These are phyloP conservation scores for Dexiosoma caninum DNA, from an alignment of 2,888 invertebrate genomes.

Conservation along the genomic window DNA sequence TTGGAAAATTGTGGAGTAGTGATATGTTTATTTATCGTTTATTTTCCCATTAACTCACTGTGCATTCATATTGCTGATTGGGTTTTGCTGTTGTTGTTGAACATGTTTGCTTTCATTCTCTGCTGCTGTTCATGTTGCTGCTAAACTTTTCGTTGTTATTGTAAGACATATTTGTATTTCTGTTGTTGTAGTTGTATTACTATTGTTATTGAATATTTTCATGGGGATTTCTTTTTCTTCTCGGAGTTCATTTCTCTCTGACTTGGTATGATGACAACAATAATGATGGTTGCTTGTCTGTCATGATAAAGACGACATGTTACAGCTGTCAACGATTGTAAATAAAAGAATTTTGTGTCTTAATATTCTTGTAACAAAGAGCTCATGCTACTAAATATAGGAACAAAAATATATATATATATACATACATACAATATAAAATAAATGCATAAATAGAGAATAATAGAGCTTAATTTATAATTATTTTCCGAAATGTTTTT, in stretches of 20 bases:
- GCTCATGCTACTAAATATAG: background rate
- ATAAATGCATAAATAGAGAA: too few species aligned
- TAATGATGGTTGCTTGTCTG: constrained; percentile 59
- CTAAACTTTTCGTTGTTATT: constrained; percentile 18
- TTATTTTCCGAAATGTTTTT: too few species aligned
- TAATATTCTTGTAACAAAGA: constrained; percentile 38
- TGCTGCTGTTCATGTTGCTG: constrained; percentile 8
- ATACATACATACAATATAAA: too few species aligned
- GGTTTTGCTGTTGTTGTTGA: constrained; percentile 10
- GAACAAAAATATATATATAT: too few species aligned
- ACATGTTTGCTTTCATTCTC: background rate
- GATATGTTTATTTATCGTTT: too few species aligned
- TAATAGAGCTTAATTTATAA: too few species aligned
- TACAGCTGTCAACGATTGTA: constrained; percentile 65
- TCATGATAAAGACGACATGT: constrained; percentile 65
- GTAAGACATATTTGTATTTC: background rate
- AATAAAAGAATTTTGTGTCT: constrained; percentile 54
- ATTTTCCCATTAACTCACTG: constrained; percentile 35
- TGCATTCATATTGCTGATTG: constrained; percentile 13
- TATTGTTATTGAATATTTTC: constrained; percentile 40
- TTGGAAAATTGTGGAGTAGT: too few species aligned
- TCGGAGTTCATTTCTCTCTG: background rate
- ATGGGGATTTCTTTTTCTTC: constrained; percentile 8
- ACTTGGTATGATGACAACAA: constrained; percentile 18
- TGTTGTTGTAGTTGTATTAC: too few species aligned